Percentiles rank a stretch among this genome's conserved stretches.
phyloP scores from a whole-genome alignment of 2,113 vertebrate genomes.

The Argyrosomus japonicus region DNA sequence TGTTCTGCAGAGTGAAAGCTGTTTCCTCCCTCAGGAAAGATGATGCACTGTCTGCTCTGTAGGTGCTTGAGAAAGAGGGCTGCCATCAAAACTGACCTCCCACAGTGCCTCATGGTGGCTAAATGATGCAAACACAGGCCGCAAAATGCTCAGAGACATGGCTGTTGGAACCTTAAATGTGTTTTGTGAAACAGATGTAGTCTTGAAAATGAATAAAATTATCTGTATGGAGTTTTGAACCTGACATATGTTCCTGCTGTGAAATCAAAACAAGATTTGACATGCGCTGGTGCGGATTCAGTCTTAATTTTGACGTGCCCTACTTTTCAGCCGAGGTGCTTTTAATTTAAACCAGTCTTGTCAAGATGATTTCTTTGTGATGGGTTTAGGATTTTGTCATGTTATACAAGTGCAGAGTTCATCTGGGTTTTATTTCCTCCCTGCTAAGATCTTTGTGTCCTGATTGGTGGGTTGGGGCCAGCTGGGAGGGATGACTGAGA shows the following conservation, averaged over 20 bases:
- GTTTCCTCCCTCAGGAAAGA: conserved; percentile 81
- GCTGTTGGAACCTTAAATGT: neutral
- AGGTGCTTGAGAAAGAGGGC: conserved; percentile 28
- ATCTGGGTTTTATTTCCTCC: conserved; percentile 85
- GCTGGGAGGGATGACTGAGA: conserved; percentile 79
- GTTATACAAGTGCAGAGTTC: conserved; percentile 78
- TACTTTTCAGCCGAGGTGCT: conserved; percentile 61
- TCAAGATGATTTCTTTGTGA: conserved; percentile 62
- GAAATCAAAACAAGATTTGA: conserved; percentile 59
- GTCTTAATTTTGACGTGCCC: conserved; percentile 54
- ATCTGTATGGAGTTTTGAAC: conserved; percentile 42
- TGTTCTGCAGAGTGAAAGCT: conserved; percentile 72
- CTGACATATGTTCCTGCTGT: conserved; percentile 44
- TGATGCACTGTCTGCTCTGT: conserved; percentile 50
- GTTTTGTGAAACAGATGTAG: conserved; percentile 38
- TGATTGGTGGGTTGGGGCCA: conserved; percentile 73
- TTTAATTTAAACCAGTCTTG: conserved; percentile 71
- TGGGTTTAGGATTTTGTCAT: conserved; percentile 75
- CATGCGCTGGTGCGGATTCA: conserved; percentile 19
- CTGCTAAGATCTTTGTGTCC: conserved; percentile 55
- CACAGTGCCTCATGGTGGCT: conserved; percentile 59
- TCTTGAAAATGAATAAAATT: conserved; percentile 42
- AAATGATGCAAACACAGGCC: conserved; percentile 46
- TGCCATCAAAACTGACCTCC: conserved; percentile 57
- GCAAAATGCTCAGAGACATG: conserved; percentile 1